Base-by-base conservation (phyloP, 1,140 invertebrate species). In the Drosophila repleta region DNA sequence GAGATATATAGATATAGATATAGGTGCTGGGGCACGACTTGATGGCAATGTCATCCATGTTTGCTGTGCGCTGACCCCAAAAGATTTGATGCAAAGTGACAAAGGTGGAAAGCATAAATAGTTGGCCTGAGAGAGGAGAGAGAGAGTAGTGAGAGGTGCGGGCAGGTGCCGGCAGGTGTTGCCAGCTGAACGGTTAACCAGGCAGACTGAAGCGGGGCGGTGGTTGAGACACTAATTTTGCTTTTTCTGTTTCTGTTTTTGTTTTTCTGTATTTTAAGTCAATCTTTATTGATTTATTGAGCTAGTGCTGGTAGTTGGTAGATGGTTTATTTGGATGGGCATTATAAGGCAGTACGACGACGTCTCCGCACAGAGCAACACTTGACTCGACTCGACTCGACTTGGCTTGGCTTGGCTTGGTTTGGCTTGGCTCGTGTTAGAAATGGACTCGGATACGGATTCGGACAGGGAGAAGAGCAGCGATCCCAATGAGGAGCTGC, bases 271-370 rank as follows among this genome's bases (percentile, higher is more conserved):
- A 52, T 71, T 58, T 69, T 68, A 68, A 73, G 79, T 64, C 74
- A 88, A 87, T 87, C 83, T 79, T 79, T 87, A 87, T 87, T 79
- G 82, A 87, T 87, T 87, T 87, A 70, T 87, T 66, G 82, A 63
- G 39, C 53, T 53, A 53, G 52, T 24, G n/a, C 13, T 2, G 17
- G 35, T 20, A 10, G 3, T 24, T 15, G 18, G 45, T 24, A 49
- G 21, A 10, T 17, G 35, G 41, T 13, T 51, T 24, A 26, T 63
- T 43, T 53, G 52, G 46, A 65, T 55, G 48, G 60, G 32, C 45
- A 70, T 85, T 63, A 74, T 64, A 70, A 57, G 26, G 48, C 77
- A 87, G 82, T 87, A 45, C 8, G 46, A 39, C 53, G 21, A 45
- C 48, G 60, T 71, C 48, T 52, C 45, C 71, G 61, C 35, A 48